phyloP scores from a whole-genome alignment of 2,113 vertebrate species.

The Pseudois nayaur region DNA sequence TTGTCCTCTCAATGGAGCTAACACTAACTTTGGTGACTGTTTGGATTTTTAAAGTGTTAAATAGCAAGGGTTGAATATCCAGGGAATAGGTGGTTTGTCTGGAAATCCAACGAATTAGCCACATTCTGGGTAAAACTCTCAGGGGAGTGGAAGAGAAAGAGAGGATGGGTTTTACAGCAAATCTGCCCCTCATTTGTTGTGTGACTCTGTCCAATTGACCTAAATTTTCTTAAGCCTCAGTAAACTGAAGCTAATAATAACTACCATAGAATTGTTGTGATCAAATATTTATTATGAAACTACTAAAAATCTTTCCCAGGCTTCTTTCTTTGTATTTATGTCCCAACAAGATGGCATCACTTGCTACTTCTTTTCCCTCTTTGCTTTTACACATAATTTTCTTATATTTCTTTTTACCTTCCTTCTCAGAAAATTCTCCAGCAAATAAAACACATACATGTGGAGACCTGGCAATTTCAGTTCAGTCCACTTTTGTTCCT shows the following conservation, averaged over 20 bases:
- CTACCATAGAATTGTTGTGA: neutral
- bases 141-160: neutral
- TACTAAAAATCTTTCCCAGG: neutral
- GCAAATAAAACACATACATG: neutral
- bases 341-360: neutral
- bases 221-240: neutral
- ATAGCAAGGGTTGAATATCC: neutral
- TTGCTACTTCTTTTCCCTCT: neutral
- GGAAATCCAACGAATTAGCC: neutral
- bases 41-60: slow-evolving; percentile 28
- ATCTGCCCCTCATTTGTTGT: neutral
- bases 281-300: neutral
- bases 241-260: neutral
- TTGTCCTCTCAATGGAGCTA: neutral
- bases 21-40: neutral
- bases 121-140: neutral
- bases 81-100: slow-evolving; percentile 5
- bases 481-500: neutral
- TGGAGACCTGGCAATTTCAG: neutral
- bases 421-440: neutral
- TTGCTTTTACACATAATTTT: neutral
- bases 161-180: neutral
- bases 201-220: neutral
- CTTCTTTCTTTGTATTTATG: neutral
- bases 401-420: neutral